These are phyloP conservation scores for Anisognathus igniventris DNA, from an alignment of 2,797 vertebrate genomes.

Conservation along the genomic window DNA sequence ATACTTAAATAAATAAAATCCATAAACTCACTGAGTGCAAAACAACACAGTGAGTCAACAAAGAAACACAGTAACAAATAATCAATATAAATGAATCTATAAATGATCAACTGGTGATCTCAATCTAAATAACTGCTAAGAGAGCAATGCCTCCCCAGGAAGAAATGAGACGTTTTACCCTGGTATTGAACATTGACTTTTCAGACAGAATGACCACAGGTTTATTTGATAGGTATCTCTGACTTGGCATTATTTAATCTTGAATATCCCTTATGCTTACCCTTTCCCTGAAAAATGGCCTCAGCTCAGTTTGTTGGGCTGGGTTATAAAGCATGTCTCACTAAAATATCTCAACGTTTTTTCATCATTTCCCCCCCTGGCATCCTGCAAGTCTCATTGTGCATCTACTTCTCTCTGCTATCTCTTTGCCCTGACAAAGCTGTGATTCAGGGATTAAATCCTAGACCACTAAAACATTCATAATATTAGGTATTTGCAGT, in stretches of 20 bases:
- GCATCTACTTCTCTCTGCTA: neutral
- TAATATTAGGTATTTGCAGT: neutral
- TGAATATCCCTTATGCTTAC: neutral
- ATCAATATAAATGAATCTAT: constrained; percentile 1
- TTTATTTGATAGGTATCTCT: constrained; percentile 31
- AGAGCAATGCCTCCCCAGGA: neutral
- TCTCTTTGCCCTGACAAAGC: neutral
- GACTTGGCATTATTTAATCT: constrained; percentile 18
- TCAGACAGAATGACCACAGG: neutral
- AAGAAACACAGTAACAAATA: neutral
- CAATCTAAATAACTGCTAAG: neutral
- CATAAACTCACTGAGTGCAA: neutral
- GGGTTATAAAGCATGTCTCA: constrained; percentile 23
- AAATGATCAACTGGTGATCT: neutral
- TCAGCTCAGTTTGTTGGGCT: neutral
- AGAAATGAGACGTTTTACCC: constrained; percentile 10
- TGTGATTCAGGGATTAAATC: neutral
- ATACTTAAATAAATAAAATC: neutral
- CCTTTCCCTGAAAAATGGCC: neutral
- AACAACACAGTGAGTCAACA: neutral
- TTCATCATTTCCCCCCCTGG: neutral
- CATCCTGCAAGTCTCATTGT: neutral
- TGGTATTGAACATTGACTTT: constrained; percentile 18
- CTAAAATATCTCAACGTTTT: neutral
- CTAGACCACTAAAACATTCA: neutral